Evolutionary conservation across 2,797 vertebrate genomes (phyloP).

Genomic region (Limosa lapponica): DNA sequence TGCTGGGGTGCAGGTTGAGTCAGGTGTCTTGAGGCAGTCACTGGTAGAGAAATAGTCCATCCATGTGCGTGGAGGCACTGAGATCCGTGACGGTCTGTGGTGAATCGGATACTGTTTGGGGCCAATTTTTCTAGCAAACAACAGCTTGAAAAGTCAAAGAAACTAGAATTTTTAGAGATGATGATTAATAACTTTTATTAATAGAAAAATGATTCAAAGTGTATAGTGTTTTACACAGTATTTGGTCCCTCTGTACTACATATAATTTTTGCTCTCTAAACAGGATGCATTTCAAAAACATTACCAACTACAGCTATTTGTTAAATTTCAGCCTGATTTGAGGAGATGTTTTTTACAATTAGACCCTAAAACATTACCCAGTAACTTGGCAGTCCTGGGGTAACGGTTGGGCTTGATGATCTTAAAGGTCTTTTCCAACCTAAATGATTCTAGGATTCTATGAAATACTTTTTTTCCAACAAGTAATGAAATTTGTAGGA

Average conservation of each 20-base stretch:
- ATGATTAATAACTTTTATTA: not conserved
- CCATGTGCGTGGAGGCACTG: fast-evolving
- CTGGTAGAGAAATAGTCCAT: not conserved
- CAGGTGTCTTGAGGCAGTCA: not conserved
- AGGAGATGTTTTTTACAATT: not conserved
- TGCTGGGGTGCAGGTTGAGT: not conserved
- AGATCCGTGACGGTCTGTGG: not conserved
- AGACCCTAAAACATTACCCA: not conserved
- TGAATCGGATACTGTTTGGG: fast-evolving
- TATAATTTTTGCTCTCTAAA: no score
- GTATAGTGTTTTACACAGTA: not conserved
- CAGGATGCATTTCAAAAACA: not conserved
- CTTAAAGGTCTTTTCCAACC: not conserved
- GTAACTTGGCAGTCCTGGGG: not conserved
- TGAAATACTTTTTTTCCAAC: not conserved
- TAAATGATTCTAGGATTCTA: not conserved
- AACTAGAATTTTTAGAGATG: not conserved
- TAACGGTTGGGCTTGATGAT: not conserved
- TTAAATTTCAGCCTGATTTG: not conserved
- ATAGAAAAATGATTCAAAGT: not conserved
- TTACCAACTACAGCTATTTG: not conserved
- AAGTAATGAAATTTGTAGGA: not conserved
- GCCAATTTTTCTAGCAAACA: not conserved
- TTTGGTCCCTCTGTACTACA: not conserved
- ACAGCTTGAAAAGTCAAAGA: not conserved